Evolutionary conservation across 2,113 vertebrate genomes (phyloP), one percentile per base, ranked within the genome.

Genomic region (Seriola rivoliana): DNA sequence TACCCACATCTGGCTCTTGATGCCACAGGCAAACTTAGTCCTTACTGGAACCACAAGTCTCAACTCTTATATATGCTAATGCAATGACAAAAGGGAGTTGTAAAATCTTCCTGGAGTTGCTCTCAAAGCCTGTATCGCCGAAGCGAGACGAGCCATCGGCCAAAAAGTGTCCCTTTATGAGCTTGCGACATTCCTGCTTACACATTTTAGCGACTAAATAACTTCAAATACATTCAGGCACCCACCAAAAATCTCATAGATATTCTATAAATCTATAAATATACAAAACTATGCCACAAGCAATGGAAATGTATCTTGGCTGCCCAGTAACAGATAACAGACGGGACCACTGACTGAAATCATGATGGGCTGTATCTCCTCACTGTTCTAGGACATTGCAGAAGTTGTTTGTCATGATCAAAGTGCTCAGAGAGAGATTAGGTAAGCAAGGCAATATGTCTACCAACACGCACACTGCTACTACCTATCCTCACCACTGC

Each of bases 391-490:
- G 60, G 65, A 83, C 58, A 54, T 46, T 80, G 54, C 70, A 68
- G 64, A 60, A 29, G 85, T 77, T 19, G 68, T 89, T 46, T 67
- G 65, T 87, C 87, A 84, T 75, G 79, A 84, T 85, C 82, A 85
- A 84, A 89, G 81, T 50, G 59, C 46, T 75, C 75, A 69, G 29
- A 63, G 58, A 88, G 58, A 74, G 60, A 88, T 88, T 64, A 68
- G 65, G 67, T 73, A 83, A 90, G 72, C 88, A 74, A 78, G 42
- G 83, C 60, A 77, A 88, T 75, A 71, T 71, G 81, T 88, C 84
- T 42, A 75, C 68, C 57, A 89, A 68, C 70, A 57, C 23, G 12
- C 67, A 78, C 55, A 2, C 58, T 16, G 7, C 68, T 80, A 10
- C 67, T 59, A 52, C 63, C 80, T 66, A 16, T 25, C 55, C 58